phyloP scores from a whole-genome alignment of 2,113 vertebrate genomes.

The Peromyscus polionotus region DNA sequence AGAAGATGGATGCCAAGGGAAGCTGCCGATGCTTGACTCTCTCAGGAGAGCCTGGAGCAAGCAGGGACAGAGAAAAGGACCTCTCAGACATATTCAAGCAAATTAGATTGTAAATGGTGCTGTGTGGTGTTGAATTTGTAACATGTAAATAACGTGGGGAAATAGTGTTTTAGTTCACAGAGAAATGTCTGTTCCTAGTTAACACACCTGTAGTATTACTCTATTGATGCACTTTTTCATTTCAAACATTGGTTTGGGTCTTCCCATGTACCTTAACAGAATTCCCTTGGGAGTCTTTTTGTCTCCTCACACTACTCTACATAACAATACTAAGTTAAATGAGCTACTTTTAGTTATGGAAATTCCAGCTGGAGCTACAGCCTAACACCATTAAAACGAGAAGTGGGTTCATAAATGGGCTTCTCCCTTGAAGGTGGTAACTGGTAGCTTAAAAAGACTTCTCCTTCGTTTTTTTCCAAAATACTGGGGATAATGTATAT shows the following conservation, averaged over 20 bases:
- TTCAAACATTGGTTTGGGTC: constrained; percentile 86
- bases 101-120: constrained; percentile 78
- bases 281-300: constrained; percentile 80
- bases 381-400: constrained; percentile 80
- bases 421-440: constrained; percentile 80
- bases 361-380: constrained; percentile 82
- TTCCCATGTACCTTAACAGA: constrained; percentile 81
- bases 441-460: constrained; percentile 80
- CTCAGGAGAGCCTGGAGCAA: not conserved
- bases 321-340: constrained; percentile 86
- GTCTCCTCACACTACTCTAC: constrained; percentile 83
- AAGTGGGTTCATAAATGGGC: constrained; percentile 77
- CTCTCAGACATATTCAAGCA: constrained; percentile 64
- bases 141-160: constrained; percentile 87
- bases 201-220: constrained; percentile 89
- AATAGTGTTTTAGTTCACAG: constrained; percentile 82
- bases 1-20: constrained; percentile 40
- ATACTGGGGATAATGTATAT: constrained; percentile 81
- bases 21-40: constrained; percentile 8
- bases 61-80: constrained; percentile 68
- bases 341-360: constrained; percentile 86
- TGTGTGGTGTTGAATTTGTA: constrained; percentile 81
- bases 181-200: constrained; percentile 85
- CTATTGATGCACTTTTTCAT: constrained; percentile 91
- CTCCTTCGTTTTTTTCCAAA: constrained; percentile 80